phyloP scores from a whole-genome alignment of 2,113 vertebrate genomes.

The Diadophis punctatus region DNA sequence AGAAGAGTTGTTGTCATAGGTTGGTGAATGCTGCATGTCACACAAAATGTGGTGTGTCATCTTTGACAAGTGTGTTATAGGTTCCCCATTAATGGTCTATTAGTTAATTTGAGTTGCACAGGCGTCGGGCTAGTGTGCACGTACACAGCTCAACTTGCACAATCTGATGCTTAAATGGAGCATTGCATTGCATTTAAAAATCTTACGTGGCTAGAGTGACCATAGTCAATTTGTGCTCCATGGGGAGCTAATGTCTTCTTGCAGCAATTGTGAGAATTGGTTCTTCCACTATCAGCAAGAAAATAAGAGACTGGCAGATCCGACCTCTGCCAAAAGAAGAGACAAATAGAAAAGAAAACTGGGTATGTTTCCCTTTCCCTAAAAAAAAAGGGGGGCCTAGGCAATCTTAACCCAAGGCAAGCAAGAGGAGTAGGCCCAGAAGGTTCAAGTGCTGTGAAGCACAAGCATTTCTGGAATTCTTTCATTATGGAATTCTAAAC shows the following conservation, averaged over 20 bases:
- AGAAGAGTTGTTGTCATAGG: not conserved
- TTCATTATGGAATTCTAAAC: not conserved
- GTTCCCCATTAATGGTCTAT: not conserved
- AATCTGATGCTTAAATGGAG: slow-evolving; percentile 62
- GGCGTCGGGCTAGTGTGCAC: accelerated
- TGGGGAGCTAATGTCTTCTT: not conserved
- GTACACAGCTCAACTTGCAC: not conserved
- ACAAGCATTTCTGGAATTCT: not conserved
- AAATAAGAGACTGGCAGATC: not conserved
- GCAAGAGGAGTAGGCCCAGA: not conserved
- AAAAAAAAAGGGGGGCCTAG: not conserved
- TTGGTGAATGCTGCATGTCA: not conserved
- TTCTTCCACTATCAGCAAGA: not conserved
- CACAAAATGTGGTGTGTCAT: not conserved
- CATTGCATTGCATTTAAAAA: slow-evolving; percentile 66
- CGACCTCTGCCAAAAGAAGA: not conserved
- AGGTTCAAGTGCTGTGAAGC: not conserved
- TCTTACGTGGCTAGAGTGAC: slow-evolving; percentile 53
- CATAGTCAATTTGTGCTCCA: not conserved
- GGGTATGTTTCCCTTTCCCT: not conserved
- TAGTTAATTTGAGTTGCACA: not conserved
- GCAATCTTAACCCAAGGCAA: not conserved
- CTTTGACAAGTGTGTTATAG: not conserved
- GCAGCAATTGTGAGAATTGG: not conserved
- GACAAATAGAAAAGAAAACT: not conserved